Percentiles rank a stretch among this genome's conserved stretches.
These are phyloP conservation scores for Tipula helvola DNA, from an alignment of 2,888 invertebrate genomes.

Conservation along the genomic window DNA sequence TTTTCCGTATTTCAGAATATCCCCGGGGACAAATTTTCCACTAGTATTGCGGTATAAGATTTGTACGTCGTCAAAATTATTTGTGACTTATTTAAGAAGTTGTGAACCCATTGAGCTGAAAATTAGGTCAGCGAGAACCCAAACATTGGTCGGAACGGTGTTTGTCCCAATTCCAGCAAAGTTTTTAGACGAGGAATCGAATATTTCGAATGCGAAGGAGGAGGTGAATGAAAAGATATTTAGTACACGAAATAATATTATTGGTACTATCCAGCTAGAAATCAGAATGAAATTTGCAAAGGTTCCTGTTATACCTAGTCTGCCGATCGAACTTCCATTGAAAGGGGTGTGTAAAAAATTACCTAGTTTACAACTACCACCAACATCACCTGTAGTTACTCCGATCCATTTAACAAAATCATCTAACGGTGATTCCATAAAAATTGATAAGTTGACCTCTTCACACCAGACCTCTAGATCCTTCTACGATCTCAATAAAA, in stretches of 20 bases:
- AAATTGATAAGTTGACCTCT: neutral
- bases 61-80: conserved; percentile 8
- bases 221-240: conserved; percentile 13
- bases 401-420: neutral
- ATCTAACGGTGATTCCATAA: neutral
- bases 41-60: conserved; percentile 6
- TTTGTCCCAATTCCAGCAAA: conserved; percentile 13
- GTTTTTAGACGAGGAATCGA: neutral
- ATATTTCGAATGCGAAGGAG: neutral
- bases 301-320: neutral
- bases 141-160: conserved; percentile 17
- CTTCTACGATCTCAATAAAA: conserved; percentile 4
- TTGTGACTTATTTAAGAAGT: conserved; percentile 17
- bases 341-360: neutral
- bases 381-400: neutral
- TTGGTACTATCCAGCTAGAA: conserved; percentile 13
- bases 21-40: neutral
- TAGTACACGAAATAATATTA: conserved; percentile 13
- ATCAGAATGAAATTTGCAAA: neutral
- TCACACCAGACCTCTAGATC: conserved; percentile 7
- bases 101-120: conserved; percentile 25
- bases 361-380: neutral
- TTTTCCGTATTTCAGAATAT: neutral
- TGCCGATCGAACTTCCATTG: neutral
- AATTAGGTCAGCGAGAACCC: conserved; percentile 16